phyloP scores from a whole-genome alignment of 2,797 vertebrate species.

The Somateria mollissima region DNA sequence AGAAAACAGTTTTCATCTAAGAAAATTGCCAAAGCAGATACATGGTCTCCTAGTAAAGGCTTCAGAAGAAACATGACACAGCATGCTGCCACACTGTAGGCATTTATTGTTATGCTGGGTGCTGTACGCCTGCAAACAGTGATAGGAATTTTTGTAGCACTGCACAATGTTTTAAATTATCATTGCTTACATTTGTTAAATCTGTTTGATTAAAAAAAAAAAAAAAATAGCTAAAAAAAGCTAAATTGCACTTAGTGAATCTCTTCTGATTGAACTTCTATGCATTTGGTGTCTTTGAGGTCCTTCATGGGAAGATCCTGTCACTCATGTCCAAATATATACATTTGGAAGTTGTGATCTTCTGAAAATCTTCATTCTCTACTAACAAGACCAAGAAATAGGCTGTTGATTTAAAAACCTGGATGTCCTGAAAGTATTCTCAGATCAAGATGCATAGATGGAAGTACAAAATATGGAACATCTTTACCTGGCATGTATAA shows the following conservation, averaged over 20 bases:
- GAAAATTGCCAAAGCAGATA: background rate
- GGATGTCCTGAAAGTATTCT: background rate
- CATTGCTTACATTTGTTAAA: background rate
- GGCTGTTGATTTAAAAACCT: background rate
- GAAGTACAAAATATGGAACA: background rate
- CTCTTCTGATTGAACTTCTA: background rate
- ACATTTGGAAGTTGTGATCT: background rate
- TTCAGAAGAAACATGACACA: background rate
- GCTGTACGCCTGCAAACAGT: background rate
- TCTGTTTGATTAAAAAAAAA: too few species aligned
- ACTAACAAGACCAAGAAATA: background rate
- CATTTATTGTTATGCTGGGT: background rate
- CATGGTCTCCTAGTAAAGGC: background rate
- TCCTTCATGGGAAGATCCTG: background rate
- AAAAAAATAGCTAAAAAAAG: too few species aligned
- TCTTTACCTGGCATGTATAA: background rate
- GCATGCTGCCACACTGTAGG: background rate
- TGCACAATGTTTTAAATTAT: background rate
- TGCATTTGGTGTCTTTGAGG: background rate
- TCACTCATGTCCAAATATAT: background rate
- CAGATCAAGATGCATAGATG: background rate
- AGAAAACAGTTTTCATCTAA: conserved; percentile 2
- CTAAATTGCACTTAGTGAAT: background rate
- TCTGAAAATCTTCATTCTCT: background rate
- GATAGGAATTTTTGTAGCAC: background rate